phyloP scores from a whole-genome alignment of 2,888 invertebrate genomes.

The Drosophila meridiana region DNA sequence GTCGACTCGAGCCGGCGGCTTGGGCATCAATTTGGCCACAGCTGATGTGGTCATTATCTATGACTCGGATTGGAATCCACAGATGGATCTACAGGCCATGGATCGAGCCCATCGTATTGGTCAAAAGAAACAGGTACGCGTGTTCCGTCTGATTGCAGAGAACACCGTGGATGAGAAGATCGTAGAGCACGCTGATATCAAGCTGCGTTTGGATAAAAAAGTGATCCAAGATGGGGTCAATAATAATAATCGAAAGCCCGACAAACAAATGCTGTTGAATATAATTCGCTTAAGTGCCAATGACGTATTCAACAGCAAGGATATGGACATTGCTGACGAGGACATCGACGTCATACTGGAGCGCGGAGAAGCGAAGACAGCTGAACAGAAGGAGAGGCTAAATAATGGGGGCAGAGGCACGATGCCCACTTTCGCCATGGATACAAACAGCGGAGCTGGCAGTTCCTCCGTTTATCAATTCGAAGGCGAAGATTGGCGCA shows the following conservation, averaged over 20 bases:
- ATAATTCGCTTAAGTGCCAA: constrained; percentile 99
- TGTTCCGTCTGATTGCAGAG: constrained; percentile 98
- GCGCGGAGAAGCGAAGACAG: constrained; percentile 96
- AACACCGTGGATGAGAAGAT: constrained; percentile 99
- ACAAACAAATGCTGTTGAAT: constrained; percentile 99
- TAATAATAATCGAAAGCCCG: constrained; percentile 92
- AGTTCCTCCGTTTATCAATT: constrained; percentile 97
- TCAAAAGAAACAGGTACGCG: constrained; percentile 96
- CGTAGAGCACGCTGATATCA: constrained; percentile 98
- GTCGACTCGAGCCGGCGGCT: constrained; percentile 98
- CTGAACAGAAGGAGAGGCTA: constrained; percentile 95
- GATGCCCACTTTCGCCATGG: constrained; percentile 96
- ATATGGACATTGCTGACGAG: constrained; percentile 98
- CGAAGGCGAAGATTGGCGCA: constrained; percentile 99
- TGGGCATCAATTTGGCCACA: constrained; percentile 98
- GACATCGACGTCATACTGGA: constrained; percentile 97
- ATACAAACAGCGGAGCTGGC: constrained; percentile 87
- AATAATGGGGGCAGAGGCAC: constrained; percentile 95
- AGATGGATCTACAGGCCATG: constrained; percentile 98
- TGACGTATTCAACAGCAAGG: constrained; percentile 98
- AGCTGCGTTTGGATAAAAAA: constrained; percentile 97
- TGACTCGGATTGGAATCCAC: constrained; percentile 99
- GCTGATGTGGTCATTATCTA: constrained; percentile 99
- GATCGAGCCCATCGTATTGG: constrained; percentile 99
- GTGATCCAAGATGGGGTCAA: constrained; percentile 99